Evolutionary conservation across 2,888 invertebrate species (phyloP).

Genomic region (Trichogramma evanescens): DNA sequence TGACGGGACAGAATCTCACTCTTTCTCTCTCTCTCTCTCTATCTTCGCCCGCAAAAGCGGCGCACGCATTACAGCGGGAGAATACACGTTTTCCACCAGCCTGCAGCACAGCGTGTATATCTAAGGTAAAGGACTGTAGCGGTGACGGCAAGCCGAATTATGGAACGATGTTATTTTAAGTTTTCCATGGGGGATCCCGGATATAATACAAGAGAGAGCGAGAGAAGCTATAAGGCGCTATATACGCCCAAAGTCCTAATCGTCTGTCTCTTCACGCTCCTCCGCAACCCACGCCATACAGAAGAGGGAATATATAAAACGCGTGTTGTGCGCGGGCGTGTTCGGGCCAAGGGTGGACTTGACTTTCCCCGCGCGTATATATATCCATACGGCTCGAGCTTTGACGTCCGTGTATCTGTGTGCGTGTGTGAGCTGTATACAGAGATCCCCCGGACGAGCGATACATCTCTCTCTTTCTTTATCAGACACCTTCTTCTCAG

Average conservation of each 20-base stretch:
- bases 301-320: not conserved
- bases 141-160: slow-evolving; percentile 37
- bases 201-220: no score
- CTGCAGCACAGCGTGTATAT: no score
- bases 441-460: no score
- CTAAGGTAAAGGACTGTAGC: slow-evolving; percentile 27
- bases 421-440: no score
- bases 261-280: slow-evolving; percentile 33
- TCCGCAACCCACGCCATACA: not conserved
- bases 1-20: not conserved
- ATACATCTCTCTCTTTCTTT: no score
- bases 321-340: slow-evolving; percentile 9
- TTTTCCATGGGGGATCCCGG: slow-evolving; percentile 43
- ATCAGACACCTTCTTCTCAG: no score
- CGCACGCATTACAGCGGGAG: not conserved
- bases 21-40: no score
- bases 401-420: no score
- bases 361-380: no score
- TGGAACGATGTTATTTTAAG: slow-evolving; percentile 48
- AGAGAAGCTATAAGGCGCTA: not conserved
- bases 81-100: no score
- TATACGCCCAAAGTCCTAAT: slow-evolving; percentile 37
- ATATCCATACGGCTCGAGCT: no score
- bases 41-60: not conserved
- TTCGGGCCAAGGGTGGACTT: no score